A percentile compares a stretch with the other conserved stretches of the same genome.
These are phyloP conservation scores for Catharus ustulatus DNA, from an alignment of 2,797 vertebrate species.

Conservation along the genomic window DNA sequence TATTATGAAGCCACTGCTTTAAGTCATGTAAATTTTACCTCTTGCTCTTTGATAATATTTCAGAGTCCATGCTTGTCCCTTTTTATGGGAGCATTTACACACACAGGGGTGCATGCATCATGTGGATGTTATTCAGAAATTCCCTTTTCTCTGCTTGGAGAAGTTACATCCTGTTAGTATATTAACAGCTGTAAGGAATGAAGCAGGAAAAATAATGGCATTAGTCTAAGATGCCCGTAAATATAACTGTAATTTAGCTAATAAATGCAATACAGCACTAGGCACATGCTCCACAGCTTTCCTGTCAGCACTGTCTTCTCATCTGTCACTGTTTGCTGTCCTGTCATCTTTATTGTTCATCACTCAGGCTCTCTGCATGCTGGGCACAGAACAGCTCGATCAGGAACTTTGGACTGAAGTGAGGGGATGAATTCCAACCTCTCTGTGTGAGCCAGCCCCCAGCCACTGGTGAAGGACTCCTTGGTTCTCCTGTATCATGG, in stretches of 20 bases:
- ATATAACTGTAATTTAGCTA: neutral
- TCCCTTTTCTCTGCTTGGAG: neutral
- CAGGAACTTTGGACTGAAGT: neutral
- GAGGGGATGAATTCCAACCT: conserved; percentile 28
- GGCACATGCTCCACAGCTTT: neutral
- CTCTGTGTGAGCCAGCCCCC: neutral
- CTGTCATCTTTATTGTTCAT: neutral
- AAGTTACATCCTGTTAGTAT: neutral
- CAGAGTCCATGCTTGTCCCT: neutral
- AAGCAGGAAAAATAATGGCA: neutral
- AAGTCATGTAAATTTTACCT: neutral
- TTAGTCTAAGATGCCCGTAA: neutral
- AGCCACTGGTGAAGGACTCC: conserved; percentile 70
- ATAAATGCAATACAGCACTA: neutral
- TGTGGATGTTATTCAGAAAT: neutral
- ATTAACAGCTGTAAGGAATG: neutral
- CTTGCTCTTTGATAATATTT: neutral
- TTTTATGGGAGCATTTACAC: neutral
- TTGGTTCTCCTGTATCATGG: conserved; percentile 62
- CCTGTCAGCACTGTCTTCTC: neutral
- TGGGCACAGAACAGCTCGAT: conserved; percentile 6
- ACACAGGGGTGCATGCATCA: too few species aligned
- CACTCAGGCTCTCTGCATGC: neutral
- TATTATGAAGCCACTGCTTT: neutral
- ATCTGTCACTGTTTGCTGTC: neutral